Evolutionary conservation across 2,113 vertebrate genomes (phyloP).

Genomic region (Odocoileus virginianus): DNA sequence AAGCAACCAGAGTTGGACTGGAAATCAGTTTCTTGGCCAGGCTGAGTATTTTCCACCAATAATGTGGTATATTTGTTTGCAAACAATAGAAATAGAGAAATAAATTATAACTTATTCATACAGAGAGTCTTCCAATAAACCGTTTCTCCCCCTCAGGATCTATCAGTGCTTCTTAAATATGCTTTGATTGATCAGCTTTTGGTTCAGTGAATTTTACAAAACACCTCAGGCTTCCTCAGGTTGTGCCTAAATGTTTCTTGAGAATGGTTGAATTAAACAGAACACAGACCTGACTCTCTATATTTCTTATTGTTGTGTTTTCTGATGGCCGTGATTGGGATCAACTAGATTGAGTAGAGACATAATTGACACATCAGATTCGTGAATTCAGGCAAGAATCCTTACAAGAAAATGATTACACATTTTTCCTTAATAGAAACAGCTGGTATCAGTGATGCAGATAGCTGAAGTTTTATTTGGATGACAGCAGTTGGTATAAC

Average conservation of each 20-base stretch:
- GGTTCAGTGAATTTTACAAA: neutral
- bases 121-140: neutral
- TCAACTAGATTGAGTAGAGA: neutral
- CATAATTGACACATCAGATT: neutral
- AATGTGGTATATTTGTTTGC: neutral
- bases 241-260: neutral
- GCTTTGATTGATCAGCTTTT: conserved; percentile 39
- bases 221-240: neutral
- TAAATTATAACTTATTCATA: neutral
- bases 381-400: neutral
- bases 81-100: neutral
- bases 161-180: conserved; percentile 7
- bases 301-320: neutral
- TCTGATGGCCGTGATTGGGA: neutral
- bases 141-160: neutral
- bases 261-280: neutral
- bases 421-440: conserved; percentile 51
- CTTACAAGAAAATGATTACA: conserved; percentile 38
- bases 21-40: neutral
- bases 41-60: neutral
- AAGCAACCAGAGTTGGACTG: neutral
- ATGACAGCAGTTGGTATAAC: conserved; percentile 48
- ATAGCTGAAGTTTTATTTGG: conserved; percentile 50
- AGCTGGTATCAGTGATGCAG: conserved; percentile 34
- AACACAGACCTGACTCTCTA: neutral